Base-by-base conservation (phyloP, 2,113 vertebrate genomes). In the Gulo gulo region DNA sequence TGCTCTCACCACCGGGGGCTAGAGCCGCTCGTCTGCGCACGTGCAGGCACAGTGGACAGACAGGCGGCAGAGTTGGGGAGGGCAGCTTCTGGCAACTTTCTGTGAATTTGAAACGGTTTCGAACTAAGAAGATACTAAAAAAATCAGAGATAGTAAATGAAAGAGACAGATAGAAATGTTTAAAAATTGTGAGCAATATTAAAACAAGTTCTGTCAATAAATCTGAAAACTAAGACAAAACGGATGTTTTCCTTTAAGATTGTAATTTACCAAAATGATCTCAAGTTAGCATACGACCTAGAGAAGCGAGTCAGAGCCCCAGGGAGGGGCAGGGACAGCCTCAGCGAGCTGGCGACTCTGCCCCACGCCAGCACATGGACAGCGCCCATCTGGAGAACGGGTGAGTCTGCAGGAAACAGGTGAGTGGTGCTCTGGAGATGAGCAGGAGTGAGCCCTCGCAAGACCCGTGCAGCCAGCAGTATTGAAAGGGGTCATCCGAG, bases 401-500 rank as follows among this genome's bases (percentile, higher is more conserved):
- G 69, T 71, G 69, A 71, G 7, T 23, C 9, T 20, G 4, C 4
- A 10, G 45, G 16, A 34, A 16, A 10, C 39, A 4, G 39, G 21
- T 24, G 42, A 50, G 26, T 12, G 8, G 8, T 5, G 45, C 29
- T 74, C 7, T 47, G 26, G 74, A 10, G 29, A 5, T 4, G 29
- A 47, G 74, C 10, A 26, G 16, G 45, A 1, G 7, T 31, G 18
- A 1, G 11, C n/a, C 18, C 24, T 29, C 2, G 12, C 12, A 13
- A 12, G 52, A 57, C 0, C 16, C 0, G 42, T n/a, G 2, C 21
- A 1, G 9, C 0, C 14, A 26, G 5, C 55, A 1, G 42, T 14
- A 0, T 0, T 0, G 74, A 21, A 4, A 29, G 6, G 9, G 4
- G 1, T 0, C 36, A 1, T 7, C 0, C 1, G 4, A 34, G 52